Percentiles rank a stretch among this genome's conserved stretches.
phyloP scores from a whole-genome alignment of 2,113 vertebrate species.

The Callionymus lyra region DNA sequence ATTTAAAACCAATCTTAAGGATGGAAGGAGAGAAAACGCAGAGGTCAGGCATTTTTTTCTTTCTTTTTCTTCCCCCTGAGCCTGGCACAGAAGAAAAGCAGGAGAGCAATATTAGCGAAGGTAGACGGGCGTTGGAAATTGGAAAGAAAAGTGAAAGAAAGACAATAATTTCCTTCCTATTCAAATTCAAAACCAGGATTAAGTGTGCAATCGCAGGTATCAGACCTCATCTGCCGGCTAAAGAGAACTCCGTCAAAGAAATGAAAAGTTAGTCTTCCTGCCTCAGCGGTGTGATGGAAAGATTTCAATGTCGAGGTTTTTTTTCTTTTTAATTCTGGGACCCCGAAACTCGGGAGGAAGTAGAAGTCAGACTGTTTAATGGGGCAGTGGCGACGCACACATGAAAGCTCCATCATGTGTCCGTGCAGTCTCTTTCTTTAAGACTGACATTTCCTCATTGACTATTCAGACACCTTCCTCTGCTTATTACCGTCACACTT shows the following conservation, averaged over 20 bases:
- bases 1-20: constrained; percentile 71
- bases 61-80: neutral
- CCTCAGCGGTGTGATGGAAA: constrained; percentile 17
- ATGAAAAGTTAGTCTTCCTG: constrained; percentile 35
- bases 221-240: constrained; percentile 49
- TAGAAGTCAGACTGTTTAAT: constrained; percentile 23
- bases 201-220: constrained; percentile 58
- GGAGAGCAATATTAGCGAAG: constrained; percentile 27
- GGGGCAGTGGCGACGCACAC: constrained; percentile 36
- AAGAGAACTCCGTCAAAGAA: constrained; percentile 37
- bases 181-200: constrained; percentile 66
- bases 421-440: constrained; percentile 26
- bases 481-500: constrained; percentile 34
- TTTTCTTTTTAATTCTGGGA: constrained; percentile 27
- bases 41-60: constrained; percentile 61
- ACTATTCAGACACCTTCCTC: constrained; percentile 37
- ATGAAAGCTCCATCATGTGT: constrained; percentile 54
- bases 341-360: too few species aligned
- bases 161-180: constrained; percentile 52
- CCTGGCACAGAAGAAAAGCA: constrained; percentile 24
- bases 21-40: constrained; percentile 50
- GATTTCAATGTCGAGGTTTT: neutral
- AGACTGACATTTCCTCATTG: constrained; percentile 40
- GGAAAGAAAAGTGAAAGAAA: constrained; percentile 40
- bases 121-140: constrained; percentile 27